Conservation (phyloP, 2,888 invertebrate species). For the Monoplex corrugatus region DNA sequence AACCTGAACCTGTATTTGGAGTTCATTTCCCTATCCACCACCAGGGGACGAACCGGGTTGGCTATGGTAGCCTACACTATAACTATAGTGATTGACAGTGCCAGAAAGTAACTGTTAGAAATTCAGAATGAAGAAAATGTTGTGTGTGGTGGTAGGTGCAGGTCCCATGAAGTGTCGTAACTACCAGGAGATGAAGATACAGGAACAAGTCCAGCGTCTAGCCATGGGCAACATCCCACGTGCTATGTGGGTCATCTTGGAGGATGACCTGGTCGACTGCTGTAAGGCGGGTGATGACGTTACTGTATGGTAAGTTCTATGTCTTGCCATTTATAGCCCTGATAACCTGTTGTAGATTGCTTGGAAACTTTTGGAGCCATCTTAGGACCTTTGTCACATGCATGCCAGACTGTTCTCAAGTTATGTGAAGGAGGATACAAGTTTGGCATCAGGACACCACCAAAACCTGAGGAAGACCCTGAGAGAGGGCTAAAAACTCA, state of each 20-base stretch:
- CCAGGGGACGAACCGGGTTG: too few species aligned
- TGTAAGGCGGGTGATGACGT: conserved; percentile 95
- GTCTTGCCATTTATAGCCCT: not conserved
- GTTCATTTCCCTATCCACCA: too few species aligned
- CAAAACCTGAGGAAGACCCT: too few species aligned
- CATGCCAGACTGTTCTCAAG: too few species aligned
- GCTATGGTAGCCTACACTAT: too few species aligned
- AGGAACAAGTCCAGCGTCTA: conserved; percentile 90
- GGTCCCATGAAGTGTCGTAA: conserved; percentile 84
- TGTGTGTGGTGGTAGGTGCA: conserved; percentile 59
- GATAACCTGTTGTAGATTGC: too few species aligned
- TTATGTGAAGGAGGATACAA: not conserved
- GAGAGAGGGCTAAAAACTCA: too few species aligned
- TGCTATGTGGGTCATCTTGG: conserved; percentile 89
- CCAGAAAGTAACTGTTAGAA: too few species aligned
- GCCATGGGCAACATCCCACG: conserved; percentile 89
- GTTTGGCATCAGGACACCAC: not conserved
- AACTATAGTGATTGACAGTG: too few species aligned
- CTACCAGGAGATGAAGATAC: conserved; percentile 85
- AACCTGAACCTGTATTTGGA: too few species aligned
- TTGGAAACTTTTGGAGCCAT: not conserved
- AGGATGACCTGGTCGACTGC: conserved; percentile 92
- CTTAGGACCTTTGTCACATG: too few species aligned
- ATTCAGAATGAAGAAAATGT: too few species aligned
- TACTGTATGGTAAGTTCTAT: conserved; percentile 87